These are phyloP conservation scores for Dromiciops gliroides DNA, from an alignment of 2,113 vertebrate genomes.

Conservation along the genomic window DNA sequence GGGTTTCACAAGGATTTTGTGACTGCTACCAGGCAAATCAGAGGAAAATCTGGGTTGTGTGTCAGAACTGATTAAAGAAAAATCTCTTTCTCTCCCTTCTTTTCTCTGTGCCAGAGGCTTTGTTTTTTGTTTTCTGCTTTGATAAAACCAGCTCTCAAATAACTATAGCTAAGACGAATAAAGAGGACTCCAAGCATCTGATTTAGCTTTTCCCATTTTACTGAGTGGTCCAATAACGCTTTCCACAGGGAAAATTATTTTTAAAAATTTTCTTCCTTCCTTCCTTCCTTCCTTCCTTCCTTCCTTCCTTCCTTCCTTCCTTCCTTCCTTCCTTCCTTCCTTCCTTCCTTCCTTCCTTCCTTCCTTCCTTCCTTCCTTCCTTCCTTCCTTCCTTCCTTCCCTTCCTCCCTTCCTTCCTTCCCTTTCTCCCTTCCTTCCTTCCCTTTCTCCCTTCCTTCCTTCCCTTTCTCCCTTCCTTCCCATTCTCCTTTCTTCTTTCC, in stretches of 20 bases:
- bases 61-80: neutral
- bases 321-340: too few species aligned
- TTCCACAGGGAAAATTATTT: neutral
- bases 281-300: too few species aligned
- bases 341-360: too few species aligned
- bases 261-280: too few species aligned
- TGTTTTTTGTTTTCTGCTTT: neutral
- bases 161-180: neutral
- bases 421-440: too few species aligned
- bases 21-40: neutral
- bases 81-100: neutral
- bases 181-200: neutral
- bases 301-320: too few species aligned
- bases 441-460: too few species aligned
- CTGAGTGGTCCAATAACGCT: neutral
- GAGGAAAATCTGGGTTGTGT: neutral
- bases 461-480: too few species aligned
- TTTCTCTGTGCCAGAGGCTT: neutral
- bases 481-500: too few species aligned
- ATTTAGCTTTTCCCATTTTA: neutral
- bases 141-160: neutral
- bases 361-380: too few species aligned
- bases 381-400: too few species aligned
- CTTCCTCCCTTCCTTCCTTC: too few species aligned
- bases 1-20: neutral